Percentiles rank a stretch among this genome's conserved stretches.
Evolutionary conservation across 2,888 invertebrate species (phyloP).

Genomic region (Eupelmus urozonus): DNA sequence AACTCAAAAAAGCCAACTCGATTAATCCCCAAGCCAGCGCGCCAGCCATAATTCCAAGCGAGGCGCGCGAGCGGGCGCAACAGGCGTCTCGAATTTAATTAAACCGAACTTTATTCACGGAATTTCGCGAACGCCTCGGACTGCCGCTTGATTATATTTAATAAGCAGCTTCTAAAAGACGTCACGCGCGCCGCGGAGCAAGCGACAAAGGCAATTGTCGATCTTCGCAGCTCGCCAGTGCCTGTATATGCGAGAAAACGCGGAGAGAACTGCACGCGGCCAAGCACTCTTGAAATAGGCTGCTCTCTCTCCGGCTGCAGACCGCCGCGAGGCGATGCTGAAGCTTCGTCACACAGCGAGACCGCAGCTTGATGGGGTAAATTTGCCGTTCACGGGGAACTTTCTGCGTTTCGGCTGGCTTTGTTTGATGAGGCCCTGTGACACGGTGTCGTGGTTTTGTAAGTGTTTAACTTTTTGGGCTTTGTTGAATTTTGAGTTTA

Average conservation of each 20-base stretch:
- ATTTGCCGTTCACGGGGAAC: background rate
- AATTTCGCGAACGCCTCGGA: constrained; percentile 26
- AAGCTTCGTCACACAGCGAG: constrained; percentile 31
- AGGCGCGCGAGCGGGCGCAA: no score
- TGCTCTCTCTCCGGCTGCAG: background rate
- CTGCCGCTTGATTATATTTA: constrained; percentile 42
- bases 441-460: no score
- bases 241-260: background rate
- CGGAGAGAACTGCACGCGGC: background rate
- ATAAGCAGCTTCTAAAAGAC: constrained; percentile 53
- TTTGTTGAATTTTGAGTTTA: no score
- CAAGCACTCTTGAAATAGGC: constrained; percentile 26
- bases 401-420: background rate
- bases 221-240: constrained; percentile 24
- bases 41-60: no score
- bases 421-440: no score
- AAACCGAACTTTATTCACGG: constrained; percentile 19
- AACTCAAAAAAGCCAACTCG: no score
- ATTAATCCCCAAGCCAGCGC: no score
- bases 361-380: constrained; percentile 29
- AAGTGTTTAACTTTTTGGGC: no score
- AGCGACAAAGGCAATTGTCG: constrained; percentile 55
- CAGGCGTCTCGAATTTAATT: constrained; percentile 3
- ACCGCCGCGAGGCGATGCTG: background rate
- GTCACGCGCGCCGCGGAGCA: constrained; percentile 23